Conservation (phyloP, 2,888 invertebrate species). For the Sinelater perroti region DNA sequence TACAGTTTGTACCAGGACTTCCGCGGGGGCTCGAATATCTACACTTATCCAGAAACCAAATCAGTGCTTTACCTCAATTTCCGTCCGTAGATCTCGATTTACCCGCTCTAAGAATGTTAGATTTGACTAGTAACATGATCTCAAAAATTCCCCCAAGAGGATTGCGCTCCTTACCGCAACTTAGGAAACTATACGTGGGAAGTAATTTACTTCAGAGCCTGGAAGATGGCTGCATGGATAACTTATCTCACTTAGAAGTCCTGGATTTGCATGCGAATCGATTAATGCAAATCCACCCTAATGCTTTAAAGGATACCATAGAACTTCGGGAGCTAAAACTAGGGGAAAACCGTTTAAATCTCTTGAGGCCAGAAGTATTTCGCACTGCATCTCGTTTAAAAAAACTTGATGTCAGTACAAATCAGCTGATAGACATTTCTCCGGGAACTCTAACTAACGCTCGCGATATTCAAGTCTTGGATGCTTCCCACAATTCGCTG, state of each 20-base stretch:
- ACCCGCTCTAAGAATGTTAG: slow-evolving; percentile 76
- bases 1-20: slow-evolving; percentile 80
- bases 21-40: slow-evolving; percentile 81
- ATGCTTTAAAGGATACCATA: slow-evolving; percentile 70
- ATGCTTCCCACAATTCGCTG: slow-evolving; percentile 81
- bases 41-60: slow-evolving; percentile 75
- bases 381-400: slow-evolving; percentile 71
- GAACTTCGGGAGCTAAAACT: slow-evolving; percentile 76
- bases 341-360: slow-evolving; percentile 78
- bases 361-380: slow-evolving; percentile 74
- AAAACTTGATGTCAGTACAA: slow-evolving; percentile 77
- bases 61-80: slow-evolving; percentile 70
- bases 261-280: slow-evolving; percentile 80
- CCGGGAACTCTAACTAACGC: slow-evolving; percentile 70
- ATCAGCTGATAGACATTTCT: slow-evolving; percentile 74
- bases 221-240: slow-evolving; percentile 75
- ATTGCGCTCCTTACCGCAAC: slow-evolving; percentile 71
- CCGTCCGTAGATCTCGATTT: slow-evolving; percentile 76
- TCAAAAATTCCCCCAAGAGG: slow-evolving; percentile 73
- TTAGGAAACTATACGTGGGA: slow-evolving; percentile 75
- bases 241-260: slow-evolving; percentile 74
- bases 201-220: slow-evolving; percentile 77
- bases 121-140: slow-evolving; percentile 79
- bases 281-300: slow-evolving; percentile 71
- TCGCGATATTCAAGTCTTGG: slow-evolving; percentile 75